Evolutionary conservation across 2,888 invertebrate species (phyloP), one percentile per base, ranked within the genome.

Genomic region (Drosophila affinis): DNA sequence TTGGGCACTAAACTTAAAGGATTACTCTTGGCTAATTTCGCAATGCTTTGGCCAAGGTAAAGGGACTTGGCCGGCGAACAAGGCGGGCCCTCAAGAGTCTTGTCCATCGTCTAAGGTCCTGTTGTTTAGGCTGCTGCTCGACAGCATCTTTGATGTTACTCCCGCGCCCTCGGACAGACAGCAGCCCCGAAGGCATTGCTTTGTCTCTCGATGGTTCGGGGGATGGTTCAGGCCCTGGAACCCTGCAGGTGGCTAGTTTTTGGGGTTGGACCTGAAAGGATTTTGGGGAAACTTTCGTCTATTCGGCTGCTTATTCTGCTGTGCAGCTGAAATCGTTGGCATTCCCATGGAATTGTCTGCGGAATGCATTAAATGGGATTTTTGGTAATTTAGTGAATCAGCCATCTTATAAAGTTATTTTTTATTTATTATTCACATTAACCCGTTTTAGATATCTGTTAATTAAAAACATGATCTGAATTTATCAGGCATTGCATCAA

Each of bases 11-110:
- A 82, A 84, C 86, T 86, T 86, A 85, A 86, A 84, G 86, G 85
- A 85, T 85, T 85, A 85, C 81, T 85, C 84, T 81, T 81, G 76
- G 85, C 86, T 85, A 85, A 86, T 85, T 85, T 86, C 60, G 76
- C 81, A 73, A 56, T 61, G 72, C 64, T 48, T 63, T 63, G 49
- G 21, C 63, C 65, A 62, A 62, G 62, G 65, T 29, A 58, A 60
- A 58, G 65, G 53, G 39, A 51, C n/a, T 18, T 21, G 14, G 34
- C 45, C 32, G 14, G 49, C 14, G 39, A 39, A 39, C n/a, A 14
- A 39, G 39, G 39, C 39, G 39, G 6, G 7, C n/a, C 17, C 51
- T 32, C 24, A 29, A 51, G 56, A 51, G 45, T 7, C 14, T n/a
- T 39, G 39, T 39, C 39, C 39, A n/a, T n/a, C 14, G 39, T 39